Evolutionary conservation across 2,797 vertebrate species (phyloP).

Genomic region (Pangasius sanitwongsei): DNA sequence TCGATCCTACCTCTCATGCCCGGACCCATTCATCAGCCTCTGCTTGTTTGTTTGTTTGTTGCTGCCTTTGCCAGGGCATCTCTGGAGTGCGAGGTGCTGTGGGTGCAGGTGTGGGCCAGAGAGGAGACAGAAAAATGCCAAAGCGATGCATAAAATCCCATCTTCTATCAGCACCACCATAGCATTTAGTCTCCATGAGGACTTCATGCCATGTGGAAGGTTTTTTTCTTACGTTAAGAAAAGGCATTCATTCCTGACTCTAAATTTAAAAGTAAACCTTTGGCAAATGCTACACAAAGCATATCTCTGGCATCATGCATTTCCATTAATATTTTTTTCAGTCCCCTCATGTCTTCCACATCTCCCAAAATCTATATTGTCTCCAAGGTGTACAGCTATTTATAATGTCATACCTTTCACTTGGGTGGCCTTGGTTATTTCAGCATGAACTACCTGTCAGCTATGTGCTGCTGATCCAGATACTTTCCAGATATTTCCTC

Average conservation of each 20-base stretch:
- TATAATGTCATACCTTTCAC: constrained; percentile 26
- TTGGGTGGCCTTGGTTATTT: constrained; percentile 6
- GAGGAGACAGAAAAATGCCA: constrained; percentile 7
- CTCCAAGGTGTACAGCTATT: constrained; percentile 17
- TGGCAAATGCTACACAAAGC: constrained; percentile 20
- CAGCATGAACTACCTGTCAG: constrained; percentile 28
- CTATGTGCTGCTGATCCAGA: constrained; percentile 18
- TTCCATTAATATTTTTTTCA: background rate
- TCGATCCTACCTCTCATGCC: constrained; percentile 74
- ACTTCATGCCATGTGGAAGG: background rate
- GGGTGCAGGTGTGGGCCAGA: constrained; percentile 24
- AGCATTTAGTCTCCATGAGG: constrained; percentile 7
- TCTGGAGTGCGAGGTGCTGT: constrained; percentile 45
- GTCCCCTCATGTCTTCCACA: background rate
- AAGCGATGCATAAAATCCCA: background rate
- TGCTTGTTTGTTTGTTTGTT: constrained; percentile 67
- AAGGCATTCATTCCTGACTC: background rate
- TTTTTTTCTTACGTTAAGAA: background rate
- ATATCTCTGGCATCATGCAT: background rate
- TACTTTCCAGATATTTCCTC: constrained; percentile 1
- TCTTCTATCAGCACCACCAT: constrained; percentile 15
- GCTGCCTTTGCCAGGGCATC: constrained; percentile 52
- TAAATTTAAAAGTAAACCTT: background rate
- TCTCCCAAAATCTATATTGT: constrained; percentile 29
- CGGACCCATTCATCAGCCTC: constrained; percentile 73